These are phyloP conservation scores for Colostygia pectinataria DNA, from an alignment of 2,888 invertebrate species.

Conservation along the genomic window DNA sequence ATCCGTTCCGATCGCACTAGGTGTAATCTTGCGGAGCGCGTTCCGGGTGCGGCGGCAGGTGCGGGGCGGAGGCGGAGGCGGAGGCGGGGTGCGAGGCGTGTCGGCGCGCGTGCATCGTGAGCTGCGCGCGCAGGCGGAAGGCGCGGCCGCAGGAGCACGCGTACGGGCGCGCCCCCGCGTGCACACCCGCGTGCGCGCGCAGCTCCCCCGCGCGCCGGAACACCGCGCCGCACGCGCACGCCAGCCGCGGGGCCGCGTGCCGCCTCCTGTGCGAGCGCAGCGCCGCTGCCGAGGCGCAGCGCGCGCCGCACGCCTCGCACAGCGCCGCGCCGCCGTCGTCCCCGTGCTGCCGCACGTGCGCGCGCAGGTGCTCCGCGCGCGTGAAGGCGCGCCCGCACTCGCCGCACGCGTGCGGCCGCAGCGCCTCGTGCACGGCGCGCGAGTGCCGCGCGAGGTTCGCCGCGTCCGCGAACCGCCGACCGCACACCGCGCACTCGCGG, in stretches of 20 bases:
- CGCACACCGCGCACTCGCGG: conserved; percentile 74
- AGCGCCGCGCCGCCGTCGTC: conserved; percentile 57
- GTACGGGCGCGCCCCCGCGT: conserved; percentile 77
- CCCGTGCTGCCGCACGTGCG: conserved; percentile 79
- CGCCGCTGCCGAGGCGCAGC: conserved; percentile 78
- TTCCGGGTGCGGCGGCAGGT: conserved; percentile 47
- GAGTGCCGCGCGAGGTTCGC: conserved; percentile 79
- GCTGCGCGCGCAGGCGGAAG: conserved; percentile 83
- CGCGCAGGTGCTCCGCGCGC: conserved; percentile 70
- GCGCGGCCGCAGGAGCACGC: conserved; percentile 72
- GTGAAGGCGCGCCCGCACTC: conserved; percentile 75
- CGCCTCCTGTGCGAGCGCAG: conserved; percentile 71
- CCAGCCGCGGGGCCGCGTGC: conserved; percentile 61
- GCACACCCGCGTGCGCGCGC: conserved; percentile 78
- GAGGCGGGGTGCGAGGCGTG: conserved; percentile 65
- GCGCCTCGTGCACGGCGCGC: conserved; percentile 68
- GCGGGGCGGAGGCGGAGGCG: too few species aligned
- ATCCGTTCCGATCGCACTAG: neutral
- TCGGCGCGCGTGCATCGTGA: conserved; percentile 66
- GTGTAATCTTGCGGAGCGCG: neutral
- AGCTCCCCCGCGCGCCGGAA: conserved; percentile 82
- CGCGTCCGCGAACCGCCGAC: conserved; percentile 70
- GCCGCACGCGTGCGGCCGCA: conserved; percentile 74
- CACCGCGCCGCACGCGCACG: conserved; percentile 79
- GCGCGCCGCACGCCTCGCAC: conserved; percentile 80